A percentile compares a stretch with the other conserved stretches of the same genome.
Evolutionary conservation across 2,888 invertebrate species (phyloP).

Genomic region (Herminia tarsipennalis): DNA sequence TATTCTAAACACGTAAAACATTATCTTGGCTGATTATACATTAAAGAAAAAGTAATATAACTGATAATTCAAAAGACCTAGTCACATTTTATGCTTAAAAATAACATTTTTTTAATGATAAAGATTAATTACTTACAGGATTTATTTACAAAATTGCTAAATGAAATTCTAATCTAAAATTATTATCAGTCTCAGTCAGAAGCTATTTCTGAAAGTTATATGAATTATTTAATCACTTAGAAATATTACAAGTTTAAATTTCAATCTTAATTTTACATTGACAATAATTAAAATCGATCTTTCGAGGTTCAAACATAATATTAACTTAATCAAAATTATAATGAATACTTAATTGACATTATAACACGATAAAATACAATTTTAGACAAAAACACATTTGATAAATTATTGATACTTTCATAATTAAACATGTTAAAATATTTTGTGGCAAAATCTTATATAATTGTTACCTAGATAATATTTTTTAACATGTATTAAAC

Average conservation of each 20-base stretch:
- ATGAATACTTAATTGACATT: conserved; percentile 33
- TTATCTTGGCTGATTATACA: not conserved
- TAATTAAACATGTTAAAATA: not conserved
- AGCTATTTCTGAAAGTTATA: conserved; percentile 35
- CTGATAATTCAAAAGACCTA: too few relatives aligned
- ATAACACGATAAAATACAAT: conserved; percentile 7
- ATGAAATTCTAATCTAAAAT: conserved; percentile 36
- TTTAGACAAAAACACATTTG: not conserved
- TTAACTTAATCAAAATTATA: conserved; percentile 17
- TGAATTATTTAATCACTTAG: conserved; percentile 26
- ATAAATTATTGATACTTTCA: not conserved
- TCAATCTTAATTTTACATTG: conserved; percentile 5
- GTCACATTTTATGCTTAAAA: too few relatives aligned
- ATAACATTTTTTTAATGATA: too few relatives aligned
- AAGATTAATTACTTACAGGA: conserved; percentile 4
- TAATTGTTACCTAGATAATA: too few relatives aligned
- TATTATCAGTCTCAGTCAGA: conserved; percentile 44
- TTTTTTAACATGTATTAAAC: too few relatives aligned
- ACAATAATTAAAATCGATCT: conserved; percentile 18
- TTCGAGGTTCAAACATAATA: conserved; percentile 16
- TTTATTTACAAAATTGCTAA: conserved; percentile 35
- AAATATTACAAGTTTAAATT: conserved; percentile 15
- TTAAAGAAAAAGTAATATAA: not conserved
- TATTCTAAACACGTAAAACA: not conserved
- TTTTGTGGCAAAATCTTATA: too few relatives aligned